phyloP scores from a whole-genome alignment of 2,888 invertebrate genomes.

The Stramonita haemastoma region DNA sequence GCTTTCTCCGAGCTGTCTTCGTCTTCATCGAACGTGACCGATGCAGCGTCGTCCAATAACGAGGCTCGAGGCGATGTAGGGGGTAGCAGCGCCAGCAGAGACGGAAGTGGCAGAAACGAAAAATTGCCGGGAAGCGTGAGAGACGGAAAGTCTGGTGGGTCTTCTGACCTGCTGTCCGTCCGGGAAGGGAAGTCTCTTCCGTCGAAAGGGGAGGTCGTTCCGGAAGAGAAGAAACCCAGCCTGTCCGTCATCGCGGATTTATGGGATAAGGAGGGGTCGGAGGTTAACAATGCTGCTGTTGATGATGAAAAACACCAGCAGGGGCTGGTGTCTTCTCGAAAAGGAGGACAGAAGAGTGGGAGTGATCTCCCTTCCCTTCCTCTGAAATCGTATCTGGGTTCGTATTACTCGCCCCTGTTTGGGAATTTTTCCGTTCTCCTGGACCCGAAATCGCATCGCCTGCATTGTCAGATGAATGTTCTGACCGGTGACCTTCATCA shows the following conservation, averaged over 20 bases:
- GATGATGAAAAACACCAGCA: background rate
- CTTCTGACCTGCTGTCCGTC: background rate
- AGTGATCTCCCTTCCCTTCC: background rate
- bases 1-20: slow-evolving; percentile 8
- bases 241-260: background rate
- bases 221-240: background rate
- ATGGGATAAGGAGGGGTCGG: background rate
- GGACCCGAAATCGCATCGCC: background rate
- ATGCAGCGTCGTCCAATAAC: background rate
- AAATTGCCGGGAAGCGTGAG: background rate
- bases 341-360: background rate
- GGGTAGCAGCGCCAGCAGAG: too few relatives aligned
- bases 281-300: background rate
- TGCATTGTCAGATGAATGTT: slow-evolving; percentile 32
- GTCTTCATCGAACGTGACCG: background rate
- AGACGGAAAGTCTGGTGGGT: background rate
- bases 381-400: slow-evolving; percentile 16
- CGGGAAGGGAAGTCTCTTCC: background rate
- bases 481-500: slow-evolving; percentile 26
- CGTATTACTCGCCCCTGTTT: slow-evolving; percentile 20
- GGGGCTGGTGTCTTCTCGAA: background rate
- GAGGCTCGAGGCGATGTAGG: background rate
- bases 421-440: slow-evolving; percentile 24
- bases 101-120: background rate
- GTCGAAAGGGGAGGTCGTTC: background rate